Percentiles rank a stretch among this genome's conserved stretches.
Evolutionary conservation across 2,888 invertebrate genomes (phyloP).

Genomic region (Neria commutata): DNA sequence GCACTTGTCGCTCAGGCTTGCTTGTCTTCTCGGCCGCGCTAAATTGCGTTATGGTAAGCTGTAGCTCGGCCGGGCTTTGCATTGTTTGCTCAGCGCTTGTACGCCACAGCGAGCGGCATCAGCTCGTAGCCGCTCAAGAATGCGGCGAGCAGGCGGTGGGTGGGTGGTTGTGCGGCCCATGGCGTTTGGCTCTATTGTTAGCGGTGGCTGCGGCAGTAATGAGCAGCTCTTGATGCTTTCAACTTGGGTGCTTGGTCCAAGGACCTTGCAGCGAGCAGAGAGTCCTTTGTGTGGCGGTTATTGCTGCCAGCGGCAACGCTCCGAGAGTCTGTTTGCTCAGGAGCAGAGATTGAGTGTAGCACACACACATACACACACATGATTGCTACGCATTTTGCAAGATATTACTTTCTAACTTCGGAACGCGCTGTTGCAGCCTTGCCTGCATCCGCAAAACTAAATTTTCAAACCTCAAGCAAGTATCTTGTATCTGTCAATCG

Average conservation of each 20-base stretch:
- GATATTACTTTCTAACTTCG: too few species aligned
- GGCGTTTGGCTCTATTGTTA: background rate
- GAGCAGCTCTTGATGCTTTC: too few species aligned
- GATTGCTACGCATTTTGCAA: too few species aligned
- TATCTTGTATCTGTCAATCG: too few species aligned
- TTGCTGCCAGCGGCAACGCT: background rate
- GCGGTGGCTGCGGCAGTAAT: background rate
- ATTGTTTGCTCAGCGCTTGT: background rate
- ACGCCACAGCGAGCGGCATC: background rate
- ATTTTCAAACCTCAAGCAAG: too few species aligned
- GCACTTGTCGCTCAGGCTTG: slow-evolving; percentile 41
- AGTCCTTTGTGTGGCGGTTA: slow-evolving; percentile 1
- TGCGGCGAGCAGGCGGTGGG: background rate
- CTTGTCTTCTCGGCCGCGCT: slow-evolving; percentile 38
- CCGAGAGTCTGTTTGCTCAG: too few species aligned
- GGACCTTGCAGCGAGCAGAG: background rate
- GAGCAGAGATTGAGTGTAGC: too few species aligned
- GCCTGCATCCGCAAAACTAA: too few species aligned
- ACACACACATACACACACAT: too few species aligned
- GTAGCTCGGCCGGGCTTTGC: background rate
- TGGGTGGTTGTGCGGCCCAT: background rate
- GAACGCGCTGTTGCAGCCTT: too few species aligned
- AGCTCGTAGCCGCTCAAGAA: background rate
- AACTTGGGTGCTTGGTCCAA: background rate
- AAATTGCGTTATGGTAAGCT: slow-evolving; percentile 47